These are phyloP conservation scores for Sander vitreus DNA, from an alignment of 2,113 vertebrate species.

Conservation along the genomic window DNA sequence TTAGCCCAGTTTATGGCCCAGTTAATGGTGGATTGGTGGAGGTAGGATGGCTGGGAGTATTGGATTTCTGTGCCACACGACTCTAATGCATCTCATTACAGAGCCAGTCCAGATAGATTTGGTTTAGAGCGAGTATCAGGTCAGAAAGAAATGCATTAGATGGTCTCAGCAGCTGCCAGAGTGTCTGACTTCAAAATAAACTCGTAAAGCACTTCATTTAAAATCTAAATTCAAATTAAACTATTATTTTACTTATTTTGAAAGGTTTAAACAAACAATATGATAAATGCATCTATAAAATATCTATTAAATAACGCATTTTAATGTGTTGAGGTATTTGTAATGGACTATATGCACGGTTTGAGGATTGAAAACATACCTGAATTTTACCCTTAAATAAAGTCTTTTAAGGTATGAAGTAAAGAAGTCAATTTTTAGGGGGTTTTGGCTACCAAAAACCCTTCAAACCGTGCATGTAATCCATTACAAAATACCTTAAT, in stretches of 20 bases:
- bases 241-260: neutral
- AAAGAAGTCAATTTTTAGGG: too few relatives aligned
- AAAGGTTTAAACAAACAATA: neutral
- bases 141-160: constrained; percentile 22
- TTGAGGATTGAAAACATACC: too few relatives aligned
- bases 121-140: constrained; percentile 23
- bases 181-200: constrained; percentile 13
- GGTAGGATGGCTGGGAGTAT: constrained; percentile 32
- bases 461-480: too few relatives aligned
- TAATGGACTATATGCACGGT: too few relatives aligned
- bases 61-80: constrained; percentile 47
- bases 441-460: too few relatives aligned
- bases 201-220: neutral
- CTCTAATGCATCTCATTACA: constrained; percentile 57
- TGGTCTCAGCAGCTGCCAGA: constrained; percentile 10
- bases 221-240: neutral
- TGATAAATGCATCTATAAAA: neutral
- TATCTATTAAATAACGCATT: too few relatives aligned
- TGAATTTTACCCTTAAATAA: too few relatives aligned
- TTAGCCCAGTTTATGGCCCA: constrained; percentile 23
- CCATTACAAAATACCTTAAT: neutral
- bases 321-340: too few relatives aligned
- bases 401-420: too few relatives aligned
- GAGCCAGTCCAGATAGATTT: constrained; percentile 31
- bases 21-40: constrained; percentile 12